Conservation (phyloP, 2,113 vertebrate genomes). For the Thomomys bottae region DNA sequence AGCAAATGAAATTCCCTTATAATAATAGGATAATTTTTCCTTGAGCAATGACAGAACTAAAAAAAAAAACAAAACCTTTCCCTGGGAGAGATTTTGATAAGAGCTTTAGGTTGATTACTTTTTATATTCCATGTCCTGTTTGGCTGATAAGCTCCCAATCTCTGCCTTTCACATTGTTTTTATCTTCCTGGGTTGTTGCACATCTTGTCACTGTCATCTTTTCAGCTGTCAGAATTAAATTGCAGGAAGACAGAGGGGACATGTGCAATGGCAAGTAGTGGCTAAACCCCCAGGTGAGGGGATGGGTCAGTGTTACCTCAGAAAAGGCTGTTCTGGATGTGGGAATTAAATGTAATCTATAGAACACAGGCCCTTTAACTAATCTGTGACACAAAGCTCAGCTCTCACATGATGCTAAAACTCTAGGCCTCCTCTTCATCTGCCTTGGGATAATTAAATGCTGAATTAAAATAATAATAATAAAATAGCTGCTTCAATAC, state of each 20-base stretch:
- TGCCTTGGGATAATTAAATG: constrained; percentile 65
- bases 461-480: neutral
- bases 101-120: constrained; percentile 86
- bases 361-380: constrained; percentile 72
- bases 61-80: no score
- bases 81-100: constrained; percentile 85
- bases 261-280: constrained; percentile 11
- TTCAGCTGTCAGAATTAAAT: constrained; percentile 56
- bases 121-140: constrained; percentile 81
- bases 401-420: constrained; percentile 56
- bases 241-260: neutral
- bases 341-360: constrained; percentile 81
- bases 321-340: constrained; percentile 57
- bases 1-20: constrained; percentile 73
- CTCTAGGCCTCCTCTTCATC: constrained; percentile 60
- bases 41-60: constrained; percentile 77
- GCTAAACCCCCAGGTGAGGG: constrained; percentile 51
- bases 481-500: neutral
- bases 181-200: constrained; percentile 79
- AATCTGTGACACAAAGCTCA: constrained; percentile 63
- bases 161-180: constrained; percentile 85
- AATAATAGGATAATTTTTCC: constrained; percentile 83
- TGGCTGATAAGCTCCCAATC: constrained; percentile 84
- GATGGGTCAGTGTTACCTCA: constrained; percentile 68
- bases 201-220: constrained; percentile 81